Evolutionary conservation across 1,140 invertebrate genomes (phyloP).

Genomic region (Bathynomus jamesi): DNA sequence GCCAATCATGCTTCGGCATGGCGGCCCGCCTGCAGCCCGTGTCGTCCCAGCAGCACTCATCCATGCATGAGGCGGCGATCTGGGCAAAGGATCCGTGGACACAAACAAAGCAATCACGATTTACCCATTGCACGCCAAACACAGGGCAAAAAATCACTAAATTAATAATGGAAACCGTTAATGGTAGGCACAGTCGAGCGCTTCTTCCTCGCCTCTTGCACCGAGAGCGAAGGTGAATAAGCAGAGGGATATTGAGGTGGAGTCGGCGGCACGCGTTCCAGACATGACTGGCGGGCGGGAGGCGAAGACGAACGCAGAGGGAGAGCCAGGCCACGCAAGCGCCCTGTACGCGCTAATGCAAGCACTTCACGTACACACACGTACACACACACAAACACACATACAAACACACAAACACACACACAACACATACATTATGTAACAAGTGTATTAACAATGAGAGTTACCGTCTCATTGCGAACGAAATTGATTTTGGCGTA

Average conservation of each 20-base stretch:
- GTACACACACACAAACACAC: not conserved
- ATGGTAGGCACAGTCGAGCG: not conserved
- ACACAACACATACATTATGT: not conserved
- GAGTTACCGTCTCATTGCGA: no score
- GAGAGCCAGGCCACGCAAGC: not conserved
- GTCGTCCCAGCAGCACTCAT: not conserved
- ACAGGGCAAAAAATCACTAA: not conserved
- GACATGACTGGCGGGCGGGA: not conserved
- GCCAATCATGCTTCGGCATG: not conserved
- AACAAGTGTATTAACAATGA: no score
- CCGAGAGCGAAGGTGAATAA: not conserved
- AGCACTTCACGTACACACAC: not conserved
- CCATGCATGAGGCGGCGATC: not conserved
- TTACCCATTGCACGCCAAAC: not conserved
- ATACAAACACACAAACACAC: not conserved
- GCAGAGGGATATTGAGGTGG: not conserved
- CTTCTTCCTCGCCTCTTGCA: not conserved
- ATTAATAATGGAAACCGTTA: not conserved
- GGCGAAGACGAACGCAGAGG: not conserved
- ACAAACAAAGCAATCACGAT: not conserved
- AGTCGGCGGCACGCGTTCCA: not conserved
- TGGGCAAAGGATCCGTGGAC: not conserved
- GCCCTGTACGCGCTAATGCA: not conserved
- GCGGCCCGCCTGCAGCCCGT: not conserved
- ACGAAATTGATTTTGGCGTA: no score